Evolutionary conservation across 2,113 vertebrate species (phyloP).

Genomic region (Corythornis vintsioides): DNA sequence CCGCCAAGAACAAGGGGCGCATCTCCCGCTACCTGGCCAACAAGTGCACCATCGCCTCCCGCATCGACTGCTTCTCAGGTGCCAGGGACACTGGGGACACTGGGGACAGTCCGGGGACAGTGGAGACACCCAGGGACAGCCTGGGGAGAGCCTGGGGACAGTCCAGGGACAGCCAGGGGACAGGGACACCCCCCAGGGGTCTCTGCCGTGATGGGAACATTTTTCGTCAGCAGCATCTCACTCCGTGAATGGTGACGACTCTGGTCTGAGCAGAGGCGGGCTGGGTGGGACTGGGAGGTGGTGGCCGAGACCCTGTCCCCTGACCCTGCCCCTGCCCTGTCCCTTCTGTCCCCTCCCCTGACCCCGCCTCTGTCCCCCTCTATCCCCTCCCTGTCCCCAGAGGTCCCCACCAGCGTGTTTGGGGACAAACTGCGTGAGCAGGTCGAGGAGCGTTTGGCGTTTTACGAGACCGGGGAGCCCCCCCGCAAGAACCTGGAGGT

Average conservation of each 20-base stretch:
- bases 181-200: neutral
- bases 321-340: no score
- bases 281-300: accelerated
- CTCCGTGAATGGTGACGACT: slow-evolving; percentile 85
- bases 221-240: slow-evolving; percentile 99
- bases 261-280: slow-evolving; percentile 83
- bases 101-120: no score
- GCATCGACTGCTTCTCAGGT: slow-evolving; percentile 98
- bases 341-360: neutral
- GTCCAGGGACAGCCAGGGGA: no score
- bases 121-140: no score
- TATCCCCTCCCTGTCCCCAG: slow-evolving; percentile 58
- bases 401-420: slow-evolving; percentile 89
- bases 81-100: neutral
- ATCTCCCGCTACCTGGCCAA: slow-evolving; percentile 98
- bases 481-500: slow-evolving; percentile 94
- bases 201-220: slow-evolving; percentile 89
- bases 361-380: no score
- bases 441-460: slow-evolving; percentile 92
- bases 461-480: slow-evolving; percentile 90
- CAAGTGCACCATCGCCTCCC: slow-evolving; percentile 95
- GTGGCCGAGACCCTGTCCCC: neutral
- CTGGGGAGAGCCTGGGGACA: no score
- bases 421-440: slow-evolving; percentile 92
- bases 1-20: slow-evolving; percentile 94